These are phyloP conservation scores for Octodonta nipae DNA, from an alignment of 2,888 invertebrate genomes.

Conservation along the genomic window DNA sequence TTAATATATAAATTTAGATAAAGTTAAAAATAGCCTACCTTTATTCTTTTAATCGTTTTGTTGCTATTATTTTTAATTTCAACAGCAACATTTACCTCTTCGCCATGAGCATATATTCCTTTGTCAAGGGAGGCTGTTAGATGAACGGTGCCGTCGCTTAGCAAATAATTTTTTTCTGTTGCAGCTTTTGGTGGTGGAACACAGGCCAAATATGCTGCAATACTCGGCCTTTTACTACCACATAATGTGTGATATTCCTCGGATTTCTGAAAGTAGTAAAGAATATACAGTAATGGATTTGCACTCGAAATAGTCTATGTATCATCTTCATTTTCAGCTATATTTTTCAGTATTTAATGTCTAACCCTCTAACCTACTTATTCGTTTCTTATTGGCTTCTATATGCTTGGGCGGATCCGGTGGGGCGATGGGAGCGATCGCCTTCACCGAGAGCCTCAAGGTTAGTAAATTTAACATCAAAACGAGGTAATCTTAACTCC, in stretches of 20 bases:
- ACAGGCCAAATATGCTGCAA: conserved; percentile 31
- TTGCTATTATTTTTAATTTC: conserved; percentile 67
- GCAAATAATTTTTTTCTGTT: conserved; percentile 70
- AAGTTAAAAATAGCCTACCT: conserved; percentile 53
- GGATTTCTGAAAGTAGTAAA: conserved; percentile 6
- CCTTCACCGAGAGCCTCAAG: too few species aligned
- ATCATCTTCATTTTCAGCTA: too few species aligned
- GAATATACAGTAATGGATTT: too few species aligned
- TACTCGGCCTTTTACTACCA: conserved; percentile 29
- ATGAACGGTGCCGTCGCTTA: conserved; percentile 71
- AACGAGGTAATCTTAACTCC: too few species aligned
- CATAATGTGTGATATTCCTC: conserved; percentile 24
- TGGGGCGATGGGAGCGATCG: too few species aligned
- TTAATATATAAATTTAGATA: too few species aligned
- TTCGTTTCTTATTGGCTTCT: too few species aligned
- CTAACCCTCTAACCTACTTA: too few species aligned
- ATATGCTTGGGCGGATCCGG: too few species aligned
- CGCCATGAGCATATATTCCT: conserved; percentile 71
- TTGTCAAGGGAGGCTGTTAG: conserved; percentile 70
- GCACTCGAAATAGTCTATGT: too few species aligned
- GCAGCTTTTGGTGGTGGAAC: conserved; percentile 53
- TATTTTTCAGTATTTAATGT: too few species aligned
- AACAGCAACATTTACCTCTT: conserved; percentile 61
- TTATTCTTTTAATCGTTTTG: conserved; percentile 69
- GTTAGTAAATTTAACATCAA: too few species aligned